Evolutionary conservation across 2,888 invertebrate species (phyloP), one percentile per base, ranked within the genome.

Genomic region (Chymomyza amoena): DNA sequence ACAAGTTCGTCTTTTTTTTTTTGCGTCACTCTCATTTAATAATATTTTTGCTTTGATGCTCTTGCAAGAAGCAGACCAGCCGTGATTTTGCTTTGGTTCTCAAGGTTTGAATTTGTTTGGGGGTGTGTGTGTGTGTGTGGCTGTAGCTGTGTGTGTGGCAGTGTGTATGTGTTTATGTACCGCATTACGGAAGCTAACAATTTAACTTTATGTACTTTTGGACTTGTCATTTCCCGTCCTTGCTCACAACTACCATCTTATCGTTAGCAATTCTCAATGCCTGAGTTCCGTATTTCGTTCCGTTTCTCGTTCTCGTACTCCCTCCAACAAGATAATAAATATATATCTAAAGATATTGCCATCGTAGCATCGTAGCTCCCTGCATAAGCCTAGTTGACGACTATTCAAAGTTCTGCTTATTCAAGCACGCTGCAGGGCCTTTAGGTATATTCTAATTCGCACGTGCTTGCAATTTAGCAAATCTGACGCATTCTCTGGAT

Each of bases 381-480:
- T 16, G 16, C 52, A 6, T 2, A 6, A 6, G 52, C 15, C 15
- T 25, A 25, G 64, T 51, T 73, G 60, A 67, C 65, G 83, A 83
- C 86, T 78, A 83, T 83, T 87, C 86, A 77, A 78, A 87, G 81
- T 83, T 45, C 4, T 45, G 87, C 83, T 76, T 85, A 82, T 70
- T 83, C 73, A 76, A 78, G 79, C 84, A 75, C 71, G 70, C 57
- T 52, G 51, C 61, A 62, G 68, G 51, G 72, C 32, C 64, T 66
- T 52, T 28, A 36, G 10, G 56, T 57, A 68, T 78, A 81, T 84
- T 87, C 84, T 82, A 88, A 84, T 84, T 87, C 78, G 82, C 84
- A 84, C 84, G 84, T 84, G 88, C 88, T 84, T 87, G 80, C 85
- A 87, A 88, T 87, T 84, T 79, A 69, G 66, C 70, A 77, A 79